Evolutionary conservation across 1,140 invertebrate genomes (phyloP).

Genomic region (Neotoxoptera formosana): DNA sequence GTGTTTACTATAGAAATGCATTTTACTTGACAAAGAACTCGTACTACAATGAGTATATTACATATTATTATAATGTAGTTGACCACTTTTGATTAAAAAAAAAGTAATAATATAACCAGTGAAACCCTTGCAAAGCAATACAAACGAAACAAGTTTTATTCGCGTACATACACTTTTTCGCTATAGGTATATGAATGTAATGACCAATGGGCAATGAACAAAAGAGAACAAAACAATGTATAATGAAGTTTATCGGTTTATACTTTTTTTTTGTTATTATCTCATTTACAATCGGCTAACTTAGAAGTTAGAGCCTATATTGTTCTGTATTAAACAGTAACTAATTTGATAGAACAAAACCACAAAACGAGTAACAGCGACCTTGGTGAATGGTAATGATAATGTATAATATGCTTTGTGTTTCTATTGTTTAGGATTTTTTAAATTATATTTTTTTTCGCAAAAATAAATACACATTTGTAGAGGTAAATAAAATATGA

Average conservation of each 20-base stretch:
- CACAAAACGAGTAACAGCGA: background rate
- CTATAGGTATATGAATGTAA: background rate
- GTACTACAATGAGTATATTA: background rate
- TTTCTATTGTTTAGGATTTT: background rate
- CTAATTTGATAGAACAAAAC: slow-evolving; percentile 39
- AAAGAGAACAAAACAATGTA: slow-evolving; percentile 16
- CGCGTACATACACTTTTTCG: background rate
- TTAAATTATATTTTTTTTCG: slow-evolving; percentile 1
- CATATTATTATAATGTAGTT: background rate
- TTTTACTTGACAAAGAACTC: background rate
- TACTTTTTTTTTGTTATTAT: background rate
- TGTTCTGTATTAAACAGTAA: background rate
- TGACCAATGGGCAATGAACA: slow-evolving; percentile 28
- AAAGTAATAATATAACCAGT: background rate
- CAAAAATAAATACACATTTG: slow-evolving; percentile 12
- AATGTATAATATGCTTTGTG: background rate
- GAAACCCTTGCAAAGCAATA: slow-evolving; percentile 20
- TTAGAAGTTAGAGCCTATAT: slow-evolving; percentile 9
- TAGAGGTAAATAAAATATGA: background rate
- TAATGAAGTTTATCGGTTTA: background rate
- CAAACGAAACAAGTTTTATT: slow-evolving; percentile 19
- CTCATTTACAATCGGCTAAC: background rate
- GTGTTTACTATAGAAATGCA: background rate
- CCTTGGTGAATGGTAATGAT: slow-evolving; percentile 24
- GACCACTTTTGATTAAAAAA: slow-evolving; percentile 4